These are phyloP conservation scores for Euplagia quadripunctaria DNA, from an alignment of 2,888 invertebrate species.

Conservation along the genomic window DNA sequence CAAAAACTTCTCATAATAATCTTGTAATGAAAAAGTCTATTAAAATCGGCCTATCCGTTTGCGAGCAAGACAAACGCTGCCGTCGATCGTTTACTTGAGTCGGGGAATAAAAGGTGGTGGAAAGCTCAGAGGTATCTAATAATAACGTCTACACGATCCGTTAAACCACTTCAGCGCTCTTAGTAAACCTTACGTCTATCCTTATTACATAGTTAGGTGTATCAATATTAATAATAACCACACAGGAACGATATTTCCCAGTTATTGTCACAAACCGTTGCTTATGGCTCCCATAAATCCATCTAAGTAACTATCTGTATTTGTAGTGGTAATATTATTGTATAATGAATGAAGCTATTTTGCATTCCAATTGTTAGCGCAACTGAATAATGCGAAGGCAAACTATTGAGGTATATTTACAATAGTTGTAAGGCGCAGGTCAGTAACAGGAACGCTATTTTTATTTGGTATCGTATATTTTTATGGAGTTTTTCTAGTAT, in stretches of 20 bases:
- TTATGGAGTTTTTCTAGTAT: background rate
- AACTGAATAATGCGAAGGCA: conserved; percentile 37
- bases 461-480: too few species aligned
- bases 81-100: too few species aligned
- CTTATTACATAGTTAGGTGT: background rate
- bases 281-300: conserved; percentile 50
- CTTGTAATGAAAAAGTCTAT: too few species aligned
- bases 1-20: too few species aligned
- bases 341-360: conserved; percentile 40
- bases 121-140: background rate
- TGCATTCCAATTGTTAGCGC: conserved; percentile 41
- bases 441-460: background rate
- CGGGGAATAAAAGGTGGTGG: too few species aligned
- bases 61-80: too few species aligned
- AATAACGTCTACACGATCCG: background rate
- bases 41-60: too few species aligned
- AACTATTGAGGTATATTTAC: conserved; percentile 24
- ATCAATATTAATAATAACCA: conserved; percentile 17
- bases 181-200: background rate
- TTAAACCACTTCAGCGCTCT: background rate
- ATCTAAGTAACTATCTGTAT: conserved; percentile 46
- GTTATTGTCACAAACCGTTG: conserved; percentile 47
- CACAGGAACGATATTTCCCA: conserved; percentile 38
- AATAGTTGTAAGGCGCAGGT: background rate
- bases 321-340: conserved; percentile 47